Evolutionary conservation across 1,140 invertebrate genomes (phyloP).

Genomic region (Ceratina japonica): DNA sequence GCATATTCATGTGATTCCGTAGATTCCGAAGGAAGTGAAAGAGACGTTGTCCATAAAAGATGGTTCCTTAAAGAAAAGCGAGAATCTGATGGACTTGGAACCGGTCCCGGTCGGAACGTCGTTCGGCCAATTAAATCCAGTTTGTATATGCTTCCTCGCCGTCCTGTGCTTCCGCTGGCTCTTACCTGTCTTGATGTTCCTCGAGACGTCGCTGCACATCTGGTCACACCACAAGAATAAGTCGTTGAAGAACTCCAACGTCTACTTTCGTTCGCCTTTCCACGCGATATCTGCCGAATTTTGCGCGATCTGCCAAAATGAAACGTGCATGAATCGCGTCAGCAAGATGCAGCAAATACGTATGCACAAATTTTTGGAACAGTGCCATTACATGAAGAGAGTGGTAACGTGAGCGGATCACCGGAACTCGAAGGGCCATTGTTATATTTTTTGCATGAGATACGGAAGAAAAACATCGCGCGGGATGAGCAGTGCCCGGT

Average conservation of each 20-base stretch:
- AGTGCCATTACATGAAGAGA: conserved; percentile 75
- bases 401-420: conserved; percentile 66
- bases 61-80: conserved; percentile 44
- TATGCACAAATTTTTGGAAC: conserved; percentile 71
- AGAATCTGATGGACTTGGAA: conserved; percentile 54
- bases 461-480: neutral
- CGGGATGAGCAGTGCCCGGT: neutral
- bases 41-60: conserved; percentile 53
- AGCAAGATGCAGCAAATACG: conserved; percentile 77
- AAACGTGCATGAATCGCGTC: conserved; percentile 76
- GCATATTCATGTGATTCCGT: neutral
- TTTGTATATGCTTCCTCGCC: conserved; percentile 70
- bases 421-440: neutral
- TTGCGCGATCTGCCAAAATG: conserved; percentile 80
- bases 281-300: conserved; percentile 81
- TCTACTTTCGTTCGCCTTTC: conserved; percentile 81
- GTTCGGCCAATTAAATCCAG: conserved; percentile 72
- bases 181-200: conserved; percentile 64
- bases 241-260: conserved; percentile 74
- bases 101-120: conserved; percentile 67
- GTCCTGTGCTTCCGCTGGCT: conserved; percentile 73
- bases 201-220: conserved; percentile 77
- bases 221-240: conserved; percentile 81
- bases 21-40: conserved; percentile 73
- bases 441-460: neutral